Evolutionary conservation across 37 sponge, comb jelly and placozoan genomes (phyloP).

Genomic region (Halisarca cf. caerulea): DNA sequence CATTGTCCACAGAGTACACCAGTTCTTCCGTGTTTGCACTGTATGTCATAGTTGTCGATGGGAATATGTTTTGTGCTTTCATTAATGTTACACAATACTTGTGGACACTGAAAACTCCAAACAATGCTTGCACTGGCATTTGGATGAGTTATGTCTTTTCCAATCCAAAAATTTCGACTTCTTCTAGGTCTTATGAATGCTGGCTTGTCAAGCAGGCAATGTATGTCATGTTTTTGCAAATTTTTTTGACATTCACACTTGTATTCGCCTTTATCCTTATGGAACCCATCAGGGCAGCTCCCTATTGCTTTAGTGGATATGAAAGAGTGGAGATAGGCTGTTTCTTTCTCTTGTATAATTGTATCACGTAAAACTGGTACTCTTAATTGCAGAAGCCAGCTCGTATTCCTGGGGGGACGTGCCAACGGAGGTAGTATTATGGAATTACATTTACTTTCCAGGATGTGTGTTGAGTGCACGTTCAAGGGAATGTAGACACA

Average conservation of each 20-base stretch:
- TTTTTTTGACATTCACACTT: not conserved
- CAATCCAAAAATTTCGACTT: too few species aligned
- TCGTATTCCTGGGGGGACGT: not conserved
- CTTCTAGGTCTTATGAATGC: not conserved
- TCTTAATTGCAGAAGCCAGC: not conserved
- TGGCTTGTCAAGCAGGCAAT: not conserved
- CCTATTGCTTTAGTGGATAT: too few species aligned
- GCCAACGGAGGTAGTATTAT: not conserved
- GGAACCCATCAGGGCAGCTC: too few species aligned
- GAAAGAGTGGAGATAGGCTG: too few species aligned
- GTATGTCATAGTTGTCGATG: conserved; percentile 27
- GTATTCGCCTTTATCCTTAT: too few species aligned
- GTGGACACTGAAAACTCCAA: not conserved
- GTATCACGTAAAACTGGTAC: not conserved
- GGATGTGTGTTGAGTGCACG: not conserved
- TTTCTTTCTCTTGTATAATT: too few species aligned
- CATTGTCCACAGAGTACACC: conserved; percentile 59
- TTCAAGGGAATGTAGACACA: not conserved
- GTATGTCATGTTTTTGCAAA: not conserved
- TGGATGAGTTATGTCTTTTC: too few species aligned
- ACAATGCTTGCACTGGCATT: not conserved
- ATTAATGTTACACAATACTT: not conserved
- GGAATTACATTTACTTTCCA: not conserved
- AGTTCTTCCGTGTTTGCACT: conserved; percentile 31
- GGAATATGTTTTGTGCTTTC: not conserved